Evolutionary conservation across 2,113 vertebrate genomes (phyloP).

Genomic region (Sander vitreus): DNA sequence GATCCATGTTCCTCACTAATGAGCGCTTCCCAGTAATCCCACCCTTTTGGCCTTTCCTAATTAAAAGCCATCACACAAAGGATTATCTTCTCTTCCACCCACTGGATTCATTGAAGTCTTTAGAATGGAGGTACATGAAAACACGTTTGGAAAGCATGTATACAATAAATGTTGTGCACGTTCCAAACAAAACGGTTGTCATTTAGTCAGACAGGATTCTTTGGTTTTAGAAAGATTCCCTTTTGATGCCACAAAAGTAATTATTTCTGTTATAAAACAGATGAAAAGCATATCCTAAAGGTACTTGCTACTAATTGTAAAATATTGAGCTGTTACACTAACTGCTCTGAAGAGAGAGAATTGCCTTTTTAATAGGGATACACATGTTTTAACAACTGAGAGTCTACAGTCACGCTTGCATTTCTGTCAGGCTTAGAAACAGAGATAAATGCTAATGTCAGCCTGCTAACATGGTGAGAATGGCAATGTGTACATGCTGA

Average conservation of each 20-base stretch:
- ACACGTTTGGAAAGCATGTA: neutral
- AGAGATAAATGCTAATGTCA: neutral
- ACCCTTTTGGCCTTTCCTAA: constrained; percentile 31
- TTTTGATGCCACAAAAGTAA: neutral
- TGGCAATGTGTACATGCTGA: neutral
- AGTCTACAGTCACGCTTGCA: neutral
- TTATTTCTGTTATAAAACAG: neutral
- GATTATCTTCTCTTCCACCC: constrained; percentile 31
- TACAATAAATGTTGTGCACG: neutral
- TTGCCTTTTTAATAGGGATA: neutral
- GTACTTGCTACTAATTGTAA: neutral
- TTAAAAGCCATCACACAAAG: constrained; percentile 71
- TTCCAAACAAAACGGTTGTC: neutral
- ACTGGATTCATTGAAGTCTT: constrained; percentile 24
- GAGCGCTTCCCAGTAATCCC: constrained; percentile 54
- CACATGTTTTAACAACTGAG: neutral
- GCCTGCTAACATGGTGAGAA: neutral
- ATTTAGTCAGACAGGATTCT: neutral
- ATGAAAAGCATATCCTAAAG: neutral
- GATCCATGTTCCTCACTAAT: constrained; percentile 63
- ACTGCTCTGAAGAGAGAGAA: neutral
- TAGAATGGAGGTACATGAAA: neutral
- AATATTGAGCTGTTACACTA: neutral
- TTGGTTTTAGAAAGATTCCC: neutral
- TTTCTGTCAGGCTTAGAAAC: neutral